phyloP scores from a whole-genome alignment of 2,888 invertebrate species.

The Neocrepidodera transversa region DNA sequence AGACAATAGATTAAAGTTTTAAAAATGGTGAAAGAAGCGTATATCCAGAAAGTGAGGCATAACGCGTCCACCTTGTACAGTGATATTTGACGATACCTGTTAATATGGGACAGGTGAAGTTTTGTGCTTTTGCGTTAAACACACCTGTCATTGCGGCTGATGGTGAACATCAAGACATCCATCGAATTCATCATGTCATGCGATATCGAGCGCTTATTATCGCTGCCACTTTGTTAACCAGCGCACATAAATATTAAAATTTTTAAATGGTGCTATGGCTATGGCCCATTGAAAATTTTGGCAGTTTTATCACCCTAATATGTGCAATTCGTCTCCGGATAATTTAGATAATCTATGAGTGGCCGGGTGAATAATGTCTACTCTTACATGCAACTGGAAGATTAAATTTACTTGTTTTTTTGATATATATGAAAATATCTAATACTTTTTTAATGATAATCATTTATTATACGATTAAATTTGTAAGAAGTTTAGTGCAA shows the following conservation, averaged over 20 bases:
- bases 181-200: slow-evolving; percentile 47
- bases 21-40: slow-evolving; percentile 22
- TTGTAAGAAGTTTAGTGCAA: too few relatives aligned
- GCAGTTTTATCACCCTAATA: background rate
- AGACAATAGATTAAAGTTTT: slow-evolving; percentile 23
- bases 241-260: slow-evolving; percentile 23
- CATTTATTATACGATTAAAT: too few relatives aligned
- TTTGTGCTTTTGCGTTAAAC: slow-evolving; percentile 48
- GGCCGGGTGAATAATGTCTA: too few relatives aligned
- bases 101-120: slow-evolving; percentile 53
- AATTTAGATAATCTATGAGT: too few relatives aligned
- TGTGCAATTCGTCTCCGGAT: background rate
- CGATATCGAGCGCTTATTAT: slow-evolving; percentile 43
- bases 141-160: slow-evolving; percentile 54
- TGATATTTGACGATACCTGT: slow-evolving; percentile 47
- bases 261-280: slow-evolving; percentile 6
- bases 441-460: too few relatives aligned
- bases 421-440: too few relatives aligned
- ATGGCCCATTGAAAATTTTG: background rate
- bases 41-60: slow-evolving; percentile 7
- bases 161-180: slow-evolving; percentile 48
- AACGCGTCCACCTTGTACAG: slow-evolving; percentile 38
- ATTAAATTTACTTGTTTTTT: too few relatives aligned
- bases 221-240: slow-evolving; percentile 33
- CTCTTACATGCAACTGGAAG: too few relatives aligned